Base-by-base conservation (phyloP, 1,140 invertebrate genomes). In the Sarcophaga bullata region DNA sequence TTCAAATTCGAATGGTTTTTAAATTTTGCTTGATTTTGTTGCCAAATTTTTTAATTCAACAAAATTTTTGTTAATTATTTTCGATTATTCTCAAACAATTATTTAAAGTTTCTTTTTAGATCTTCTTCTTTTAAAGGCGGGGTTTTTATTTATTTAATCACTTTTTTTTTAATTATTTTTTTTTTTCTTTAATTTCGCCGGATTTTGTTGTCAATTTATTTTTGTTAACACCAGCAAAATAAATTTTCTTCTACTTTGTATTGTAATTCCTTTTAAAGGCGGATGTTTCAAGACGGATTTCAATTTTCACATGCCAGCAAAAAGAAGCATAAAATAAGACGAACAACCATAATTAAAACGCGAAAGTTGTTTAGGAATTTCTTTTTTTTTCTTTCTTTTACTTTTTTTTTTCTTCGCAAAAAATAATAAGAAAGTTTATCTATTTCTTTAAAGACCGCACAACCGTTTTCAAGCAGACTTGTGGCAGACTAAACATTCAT, bases 401-500 rank as follows among this genome's bases (percentile, higher is more conserved):
- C 17, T 78, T 49, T 78, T 72, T 72, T 78, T 47, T n/a, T 72
- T 78, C 46, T n/a, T 50, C 50, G 8, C 17, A 78, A 49, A 58
- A 58, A 25, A 68, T 37, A 37, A 37, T 37, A 37, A 37, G 25
- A 37, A 37, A 37, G 25, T 19, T 25, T 68, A 6, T 68, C 62
- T 19, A 68, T 19, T 80, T 80, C 58, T 11, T 46, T 62, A 9
- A 25, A 54, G 13, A 52, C 82, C 82, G 76, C 52, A 86, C 87
- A 85, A 88, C 88, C 86, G 86, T 85, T 85, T 86, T 81, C 84
- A 83, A 88, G 85, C 84, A 85, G 85, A 86, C 87, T 87, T 85
- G 83, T 84, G 84, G 86, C 86, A 89, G 88, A 89, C 88, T 89
- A 89, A 85, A 85, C 86, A 84, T 85, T 84, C 82, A 85, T 84